phyloP scores from a whole-genome alignment of 2,113 vertebrate genomes.

The Bubo scandiacus region DNA sequence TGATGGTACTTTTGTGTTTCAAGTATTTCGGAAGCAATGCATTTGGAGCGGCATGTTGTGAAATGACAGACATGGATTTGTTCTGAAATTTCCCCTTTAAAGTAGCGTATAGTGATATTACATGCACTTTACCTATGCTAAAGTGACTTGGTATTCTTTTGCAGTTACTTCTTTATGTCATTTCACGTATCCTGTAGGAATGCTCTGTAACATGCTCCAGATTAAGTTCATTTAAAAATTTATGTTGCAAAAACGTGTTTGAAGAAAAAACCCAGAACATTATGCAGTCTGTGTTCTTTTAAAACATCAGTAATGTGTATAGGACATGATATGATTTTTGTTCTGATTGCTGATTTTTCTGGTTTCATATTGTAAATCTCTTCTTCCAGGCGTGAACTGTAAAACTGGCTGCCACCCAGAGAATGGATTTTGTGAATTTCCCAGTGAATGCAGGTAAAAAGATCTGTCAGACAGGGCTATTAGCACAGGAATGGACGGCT shows the following conservation, averaged over 20 bases:
- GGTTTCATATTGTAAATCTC: neutral
- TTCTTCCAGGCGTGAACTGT: constrained; percentile 82
- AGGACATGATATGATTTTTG: neutral
- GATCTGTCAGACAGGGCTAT: neutral
- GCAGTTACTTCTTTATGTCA: neutral
- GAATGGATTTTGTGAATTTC: constrained; percentile 87
- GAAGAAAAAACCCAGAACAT: neutral
- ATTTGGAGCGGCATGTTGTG: neutral
- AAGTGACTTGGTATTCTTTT: neutral
- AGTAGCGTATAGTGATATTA: neutral
- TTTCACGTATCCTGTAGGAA: neutral
- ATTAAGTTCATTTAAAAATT: neutral
- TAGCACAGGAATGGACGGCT: neutral
- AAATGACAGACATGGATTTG: neutral
- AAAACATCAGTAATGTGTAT: neutral
- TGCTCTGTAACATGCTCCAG: neutral
- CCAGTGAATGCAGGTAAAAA: constrained; percentile 89
- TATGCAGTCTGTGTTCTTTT: neutral
- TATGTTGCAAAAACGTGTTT: neutral
- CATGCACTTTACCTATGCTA: neutral
- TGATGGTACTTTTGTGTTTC: neutral
- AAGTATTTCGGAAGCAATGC: neutral
- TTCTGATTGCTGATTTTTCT: neutral
- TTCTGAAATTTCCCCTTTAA: neutral
- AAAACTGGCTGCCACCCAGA: constrained; percentile 81